phyloP scores from a whole-genome alignment of 1,140 invertebrate species.

The Cotesia vestalis region DNA sequence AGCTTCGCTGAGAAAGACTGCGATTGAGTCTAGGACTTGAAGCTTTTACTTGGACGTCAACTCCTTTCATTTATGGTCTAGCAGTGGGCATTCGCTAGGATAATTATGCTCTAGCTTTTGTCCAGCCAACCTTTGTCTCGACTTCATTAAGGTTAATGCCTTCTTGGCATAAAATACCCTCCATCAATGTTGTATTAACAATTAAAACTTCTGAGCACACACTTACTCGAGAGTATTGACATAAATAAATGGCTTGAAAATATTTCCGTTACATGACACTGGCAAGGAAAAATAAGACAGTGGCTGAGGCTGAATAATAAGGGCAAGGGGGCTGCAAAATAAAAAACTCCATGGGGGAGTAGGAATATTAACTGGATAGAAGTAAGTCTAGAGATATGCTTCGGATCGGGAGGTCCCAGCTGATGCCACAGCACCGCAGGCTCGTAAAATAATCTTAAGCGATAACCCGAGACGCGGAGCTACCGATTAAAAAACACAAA shows the following conservation, averaged over 20 bases:
- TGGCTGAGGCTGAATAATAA: conserved; percentile 1
- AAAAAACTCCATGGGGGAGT: conserved; percentile 4
- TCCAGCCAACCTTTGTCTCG: conserved; percentile 24
- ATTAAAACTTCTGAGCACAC: no score
- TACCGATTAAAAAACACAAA: conserved; percentile 33
- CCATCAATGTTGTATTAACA: no score
- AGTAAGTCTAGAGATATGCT: conserved; percentile 34
- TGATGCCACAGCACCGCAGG: conserved; percentile 51
- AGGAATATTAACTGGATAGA: conserved; percentile 20
- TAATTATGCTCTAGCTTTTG: conserved; percentile 24
- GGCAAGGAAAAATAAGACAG: not conserved
- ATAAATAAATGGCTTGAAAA: no score
- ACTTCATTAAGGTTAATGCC: not conserved
- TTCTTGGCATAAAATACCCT: not conserved
- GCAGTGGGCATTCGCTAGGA: conserved; percentile 1
- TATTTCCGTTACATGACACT: not conserved
- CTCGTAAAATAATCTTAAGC: conserved; percentile 54
- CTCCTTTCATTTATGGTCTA: not conserved
- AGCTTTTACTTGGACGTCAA: conserved; percentile 26
- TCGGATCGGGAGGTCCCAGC: conserved; percentile 47
- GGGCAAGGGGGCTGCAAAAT: conserved; percentile 4
- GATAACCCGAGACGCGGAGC: conserved; percentile 34
- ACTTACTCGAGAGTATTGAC: no score
- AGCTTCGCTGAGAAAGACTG: conserved; percentile 23
- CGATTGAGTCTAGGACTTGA: conserved; percentile 7